Conservation (phyloP, 2,888 invertebrate species). For the Hipparchia sbordonii region DNA sequence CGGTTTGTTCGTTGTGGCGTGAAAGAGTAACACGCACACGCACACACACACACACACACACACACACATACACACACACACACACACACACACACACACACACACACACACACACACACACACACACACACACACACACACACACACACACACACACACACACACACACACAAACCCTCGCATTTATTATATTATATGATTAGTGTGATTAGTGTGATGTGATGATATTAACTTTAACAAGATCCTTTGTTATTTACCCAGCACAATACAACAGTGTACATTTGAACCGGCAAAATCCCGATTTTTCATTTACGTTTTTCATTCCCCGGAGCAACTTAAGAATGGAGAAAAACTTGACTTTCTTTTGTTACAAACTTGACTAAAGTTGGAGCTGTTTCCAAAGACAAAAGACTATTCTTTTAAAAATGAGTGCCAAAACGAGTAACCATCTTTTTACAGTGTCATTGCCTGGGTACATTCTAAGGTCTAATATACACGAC, state of each 20-base stretch:
- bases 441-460: conserved; percentile 1
- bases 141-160: too few species aligned
- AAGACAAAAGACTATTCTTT: conserved; percentile 19
- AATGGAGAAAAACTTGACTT: conserved; percentile 22
- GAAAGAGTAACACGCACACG: too few species aligned
- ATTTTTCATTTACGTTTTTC: conserved; percentile 18
- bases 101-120: too few species aligned
- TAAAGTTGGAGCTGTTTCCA: conserved; percentile 19
- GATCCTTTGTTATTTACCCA: neutral
- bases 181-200: too few species aligned
- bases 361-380: conserved; percentile 21
- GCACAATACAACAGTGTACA: neutral
- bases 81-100: too few species aligned
- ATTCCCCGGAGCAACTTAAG: conserved; percentile 17
- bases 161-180: too few species aligned
- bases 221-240: neutral
- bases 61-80: too few species aligned
- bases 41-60: too few species aligned
- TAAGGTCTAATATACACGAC: neutral
- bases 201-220: too few species aligned
- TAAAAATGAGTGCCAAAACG: neutral
- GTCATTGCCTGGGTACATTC: neutral
- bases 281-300: conserved; percentile 2
- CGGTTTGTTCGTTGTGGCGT: too few species aligned
- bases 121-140: too few species aligned